phyloP scores from a whole-genome alignment of 2,888 invertebrate species.

The Chloroclystis v-ata region DNA sequence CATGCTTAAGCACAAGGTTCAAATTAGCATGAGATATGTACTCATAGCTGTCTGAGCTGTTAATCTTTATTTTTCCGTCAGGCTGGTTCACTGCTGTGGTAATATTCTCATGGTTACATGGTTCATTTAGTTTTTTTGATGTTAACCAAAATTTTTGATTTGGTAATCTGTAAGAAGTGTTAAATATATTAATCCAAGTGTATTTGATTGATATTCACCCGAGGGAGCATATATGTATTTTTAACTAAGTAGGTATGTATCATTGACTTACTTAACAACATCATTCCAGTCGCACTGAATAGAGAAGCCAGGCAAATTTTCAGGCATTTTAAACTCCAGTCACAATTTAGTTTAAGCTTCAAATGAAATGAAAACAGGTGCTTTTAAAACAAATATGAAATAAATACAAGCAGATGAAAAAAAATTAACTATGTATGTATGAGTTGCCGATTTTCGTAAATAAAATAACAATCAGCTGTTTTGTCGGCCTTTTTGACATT shows the following conservation, averaged over 20 bases:
- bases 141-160: slow-evolving; percentile 73
- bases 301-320: slow-evolving; percentile 56
- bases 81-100: slow-evolving; percentile 44
- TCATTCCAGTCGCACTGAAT: slow-evolving; percentile 78
- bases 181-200: neutral
- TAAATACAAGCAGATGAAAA: too few species aligned
- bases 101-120: slow-evolving; percentile 61
- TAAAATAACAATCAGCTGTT: slow-evolving; percentile 17
- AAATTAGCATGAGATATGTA: slow-evolving; percentile 60
- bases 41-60: slow-evolving; percentile 58
- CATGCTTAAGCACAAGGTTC: slow-evolving; percentile 65
- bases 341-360: neutral
- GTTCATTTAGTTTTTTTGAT: slow-evolving; percentile 61
- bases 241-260: neutral
- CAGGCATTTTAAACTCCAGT: slow-evolving; percentile 35
- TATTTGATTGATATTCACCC: neutral
- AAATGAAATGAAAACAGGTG: too few species aligned
- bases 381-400: too few species aligned
- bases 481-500: neutral
- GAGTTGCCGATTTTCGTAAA: slow-evolving; percentile 30
- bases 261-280: slow-evolving; percentile 54
- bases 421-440: slow-evolving; percentile 1
- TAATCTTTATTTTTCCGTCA: slow-evolving; percentile 65
- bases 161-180: slow-evolving; percentile 56
- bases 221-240: too few species aligned